Conservation (phyloP, 2,113 vertebrate genomes). For the Gobius niger region DNA sequence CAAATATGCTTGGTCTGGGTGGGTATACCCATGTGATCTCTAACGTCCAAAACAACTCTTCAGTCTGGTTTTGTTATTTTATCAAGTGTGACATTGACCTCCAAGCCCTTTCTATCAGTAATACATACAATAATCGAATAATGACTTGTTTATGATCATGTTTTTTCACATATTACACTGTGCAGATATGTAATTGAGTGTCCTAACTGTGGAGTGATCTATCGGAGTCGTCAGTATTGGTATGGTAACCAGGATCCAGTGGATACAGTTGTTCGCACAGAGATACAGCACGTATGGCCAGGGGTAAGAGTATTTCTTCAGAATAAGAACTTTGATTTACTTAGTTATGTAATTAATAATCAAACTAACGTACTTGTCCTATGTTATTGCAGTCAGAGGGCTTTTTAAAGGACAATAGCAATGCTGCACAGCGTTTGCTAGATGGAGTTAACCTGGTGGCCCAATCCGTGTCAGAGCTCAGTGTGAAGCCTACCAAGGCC, state of each 20-base stretch:
- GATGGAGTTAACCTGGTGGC: slow-evolving; percentile 97
- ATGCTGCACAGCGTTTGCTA: slow-evolving; percentile 94
- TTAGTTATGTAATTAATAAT: background rate
- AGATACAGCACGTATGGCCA: slow-evolving; percentile 97
- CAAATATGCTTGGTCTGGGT: slow-evolving; percentile 99
- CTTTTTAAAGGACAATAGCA: slow-evolving; percentile 97
- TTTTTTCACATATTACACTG: slow-evolving; percentile 3
- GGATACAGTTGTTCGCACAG: slow-evolving; percentile 96
- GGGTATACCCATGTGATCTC: slow-evolving; percentile 64
- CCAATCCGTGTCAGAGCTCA: slow-evolving; percentile 95
- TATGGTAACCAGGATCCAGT: slow-evolving; percentile 99
- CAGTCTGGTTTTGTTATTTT: slow-evolving; percentile 30
- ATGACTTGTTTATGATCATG: background rate
- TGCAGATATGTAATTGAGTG: slow-evolving; percentile 96
- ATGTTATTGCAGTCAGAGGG: slow-evolving; percentile 82
- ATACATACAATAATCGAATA: background rate
- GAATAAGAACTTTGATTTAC: background rate
- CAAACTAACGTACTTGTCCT: background rate
- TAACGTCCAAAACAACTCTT: background rate
- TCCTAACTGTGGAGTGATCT: slow-evolving; percentile 94
- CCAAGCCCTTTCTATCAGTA: background rate
- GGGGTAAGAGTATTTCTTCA: slow-evolving; percentile 79
- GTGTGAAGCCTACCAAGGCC: slow-evolving; percentile 95
- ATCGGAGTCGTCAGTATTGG: slow-evolving; percentile 98
- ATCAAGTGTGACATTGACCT: slow-evolving; percentile 18